These are phyloP conservation scores for Cinclus mexicanus DNA, from an alignment of 2,113 vertebrate species.

Conservation along the genomic window DNA sequence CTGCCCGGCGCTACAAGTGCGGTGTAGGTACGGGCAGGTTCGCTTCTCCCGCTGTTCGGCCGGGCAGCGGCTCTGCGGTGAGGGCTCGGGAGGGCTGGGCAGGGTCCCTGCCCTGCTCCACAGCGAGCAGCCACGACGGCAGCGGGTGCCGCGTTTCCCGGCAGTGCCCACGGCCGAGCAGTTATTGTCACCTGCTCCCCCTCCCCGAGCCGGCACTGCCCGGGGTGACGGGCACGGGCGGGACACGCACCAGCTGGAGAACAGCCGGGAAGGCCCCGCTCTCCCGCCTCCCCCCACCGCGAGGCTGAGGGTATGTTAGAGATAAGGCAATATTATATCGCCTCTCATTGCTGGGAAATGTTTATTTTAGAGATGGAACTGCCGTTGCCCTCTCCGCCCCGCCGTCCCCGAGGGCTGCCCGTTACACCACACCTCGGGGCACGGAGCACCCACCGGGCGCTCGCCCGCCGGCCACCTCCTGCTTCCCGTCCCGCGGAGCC, in stretches of 20 bases:
- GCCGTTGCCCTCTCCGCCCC: not conserved
- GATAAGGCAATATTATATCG: not conserved
- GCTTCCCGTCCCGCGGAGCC: not conserved
- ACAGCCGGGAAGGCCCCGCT: not conserved
- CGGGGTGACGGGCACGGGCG: not conserved
- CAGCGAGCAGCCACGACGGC: not conserved
- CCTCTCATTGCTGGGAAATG: not conserved
- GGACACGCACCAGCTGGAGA: not conserved
- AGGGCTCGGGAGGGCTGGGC: not conserved
- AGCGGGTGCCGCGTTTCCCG: not conserved
- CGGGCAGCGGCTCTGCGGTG: not conserved
- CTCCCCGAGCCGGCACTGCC: not conserved
- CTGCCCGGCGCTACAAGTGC: not conserved
- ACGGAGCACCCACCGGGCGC: not conserved
- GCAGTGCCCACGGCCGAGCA: rapidly evolving
- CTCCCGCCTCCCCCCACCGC: not conserved
- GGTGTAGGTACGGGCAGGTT: too few species aligned
- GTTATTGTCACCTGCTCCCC: not conserved
- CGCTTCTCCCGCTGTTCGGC: not conserved
- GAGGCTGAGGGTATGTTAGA: not conserved
- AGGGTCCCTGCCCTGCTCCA: not conserved
- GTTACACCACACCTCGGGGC: not conserved
- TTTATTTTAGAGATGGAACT: not conserved
- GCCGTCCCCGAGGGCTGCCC: not conserved
- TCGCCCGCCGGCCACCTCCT: not conserved